phyloP scores from a whole-genome alignment of 2,113 vertebrate species.

The Ramphastos sulfuratus region DNA sequence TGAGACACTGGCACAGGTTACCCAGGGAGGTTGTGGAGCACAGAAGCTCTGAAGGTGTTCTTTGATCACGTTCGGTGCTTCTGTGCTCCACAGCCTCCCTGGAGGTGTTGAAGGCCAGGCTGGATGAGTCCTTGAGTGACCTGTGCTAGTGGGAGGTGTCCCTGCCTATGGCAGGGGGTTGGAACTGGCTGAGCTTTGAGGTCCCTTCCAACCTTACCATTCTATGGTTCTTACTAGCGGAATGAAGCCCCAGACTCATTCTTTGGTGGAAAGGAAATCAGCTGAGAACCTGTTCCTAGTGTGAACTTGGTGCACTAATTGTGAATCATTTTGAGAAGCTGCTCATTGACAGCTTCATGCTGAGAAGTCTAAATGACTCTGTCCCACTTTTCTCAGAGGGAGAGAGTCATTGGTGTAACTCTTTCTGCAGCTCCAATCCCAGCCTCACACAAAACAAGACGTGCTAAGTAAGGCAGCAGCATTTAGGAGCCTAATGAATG shows the following conservation, averaged over 20 bases:
- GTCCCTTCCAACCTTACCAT: no score
- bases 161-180: no score
- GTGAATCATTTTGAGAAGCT: slow-evolving; percentile 51
- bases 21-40: no score
- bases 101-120: no score
- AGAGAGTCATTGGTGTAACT: slow-evolving; percentile 37
- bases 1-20: no score
- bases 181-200: no score
- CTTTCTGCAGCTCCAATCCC: slow-evolving; percentile 48
- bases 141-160: no score
- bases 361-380: slow-evolving; percentile 45
- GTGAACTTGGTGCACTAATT: slow-evolving; percentile 22
- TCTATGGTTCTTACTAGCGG: neutral
- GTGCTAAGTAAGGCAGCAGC: slow-evolving; percentile 35
- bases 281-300: neutral
- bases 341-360: slow-evolving; percentile 21
- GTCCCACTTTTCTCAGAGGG: slow-evolving; percentile 26
- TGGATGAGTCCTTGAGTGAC: no score
- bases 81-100: no score
- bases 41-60: no score
- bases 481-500: slow-evolving; percentile 56
- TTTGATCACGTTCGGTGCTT: no score
- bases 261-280: slow-evolving; percentile 7
- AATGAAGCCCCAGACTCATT: neutral
- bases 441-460: slow-evolving; percentile 49